Evolutionary conservation across 2,888 invertebrate species (phyloP).

Genomic region (Rhagophthalmus giganteus): DNA sequence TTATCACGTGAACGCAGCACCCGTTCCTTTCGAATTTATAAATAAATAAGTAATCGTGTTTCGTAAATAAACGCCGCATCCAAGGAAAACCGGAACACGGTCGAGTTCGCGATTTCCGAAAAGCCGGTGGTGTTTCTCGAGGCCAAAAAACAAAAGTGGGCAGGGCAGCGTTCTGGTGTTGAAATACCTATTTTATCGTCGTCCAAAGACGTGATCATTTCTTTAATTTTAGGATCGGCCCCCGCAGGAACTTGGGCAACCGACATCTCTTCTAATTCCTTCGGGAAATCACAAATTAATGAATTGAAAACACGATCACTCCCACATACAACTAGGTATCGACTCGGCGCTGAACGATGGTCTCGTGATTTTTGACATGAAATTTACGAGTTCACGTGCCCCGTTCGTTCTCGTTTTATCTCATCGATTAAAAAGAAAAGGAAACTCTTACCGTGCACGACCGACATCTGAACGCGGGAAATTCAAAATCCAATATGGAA

Average conservation of each 20-base stretch:
- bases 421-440: constrained; percentile 1
- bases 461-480: constrained; percentile 26
- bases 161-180: no score
- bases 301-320: constrained; percentile 10
- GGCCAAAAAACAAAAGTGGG: constrained; percentile 17
- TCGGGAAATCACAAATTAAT: constrained; percentile 6
- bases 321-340: constrained; percentile 9
- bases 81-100: no score
- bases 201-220: constrained; percentile 74
- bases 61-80: constrained; percentile 7
- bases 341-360: constrained; percentile 28
- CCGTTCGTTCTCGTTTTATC: neutral
- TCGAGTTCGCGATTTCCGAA: neutral
- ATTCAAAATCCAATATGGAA: constrained; percentile 56
- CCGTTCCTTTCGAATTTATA: constrained; percentile 11
- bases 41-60: constrained; percentile 21
- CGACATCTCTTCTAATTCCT: constrained; percentile 35
- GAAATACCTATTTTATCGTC: constrained; percentile 85
- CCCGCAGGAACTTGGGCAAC: constrained; percentile 37
- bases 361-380: constrained; percentile 36
- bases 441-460: neutral
- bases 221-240: constrained; percentile 63
- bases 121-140: no score
- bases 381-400: constrained; percentile 14
- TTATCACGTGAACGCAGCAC: constrained; percentile 31